Base-by-base conservation (phyloP, 2,888 invertebrate species). In the Pseudococcus viburni region DNA sequence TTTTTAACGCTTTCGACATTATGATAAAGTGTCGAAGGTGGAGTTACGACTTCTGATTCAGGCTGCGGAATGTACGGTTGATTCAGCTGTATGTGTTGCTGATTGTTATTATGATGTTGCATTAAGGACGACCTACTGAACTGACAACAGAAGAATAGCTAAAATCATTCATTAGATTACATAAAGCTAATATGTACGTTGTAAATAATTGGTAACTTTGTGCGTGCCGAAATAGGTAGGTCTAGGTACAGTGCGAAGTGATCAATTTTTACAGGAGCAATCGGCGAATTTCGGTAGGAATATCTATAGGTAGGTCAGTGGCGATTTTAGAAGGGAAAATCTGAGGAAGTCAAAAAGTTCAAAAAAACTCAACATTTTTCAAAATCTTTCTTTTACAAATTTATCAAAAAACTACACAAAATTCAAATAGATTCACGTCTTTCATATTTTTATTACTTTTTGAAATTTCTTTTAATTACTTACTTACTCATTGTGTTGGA, bases 121-220 rank as follows among this genome's bases (percentile, higher is more conserved):
- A 90, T 90, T 86, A 89, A 90, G 8, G 90, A 90, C 59, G 90
- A 90, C 89, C 90, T 89, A 90, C 90, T 90, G 85, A 89, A 89
- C 89, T 89, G 89, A 68, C 89, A 89, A 89, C 89, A 89, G 88
- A 86, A 89, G 51, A 89, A 85, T 46, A 86, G 85, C 89, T 89
- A 89, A 77, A 88, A 84, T 89, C 46, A 87, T 80, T 89, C 73
- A 89, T 86, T 89, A 86, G 68, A 80, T 83, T 87, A 55, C 64
- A 46, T 64, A 64, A 22, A 83, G 7, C 42, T 83, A 48, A 39
- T 73, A 19, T 26, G 15, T 80, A 19, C 48, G 15, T 80, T 84
- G 19, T 55, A n/a, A 64, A 11, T 77, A 39, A 77, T 39, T 77
- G 39, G 77, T 77, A 4, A 19, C 22, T 22, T 84, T 84, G 22